Evolutionary conservation across 2,888 invertebrate genomes (phyloP).

Genomic region (Epirrhoe alternata): DNA sequence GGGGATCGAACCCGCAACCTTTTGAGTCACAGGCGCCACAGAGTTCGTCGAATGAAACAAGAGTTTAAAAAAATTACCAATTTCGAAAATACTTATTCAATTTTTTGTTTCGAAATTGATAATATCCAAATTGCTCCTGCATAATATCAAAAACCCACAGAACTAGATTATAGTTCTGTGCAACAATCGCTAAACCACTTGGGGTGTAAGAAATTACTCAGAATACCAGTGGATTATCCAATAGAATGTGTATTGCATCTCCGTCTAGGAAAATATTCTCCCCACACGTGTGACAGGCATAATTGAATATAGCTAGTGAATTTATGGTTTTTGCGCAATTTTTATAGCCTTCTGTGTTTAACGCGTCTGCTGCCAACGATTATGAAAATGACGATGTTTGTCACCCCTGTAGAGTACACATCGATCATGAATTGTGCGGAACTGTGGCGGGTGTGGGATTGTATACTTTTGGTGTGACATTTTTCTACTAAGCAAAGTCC

Average conservation of each 20-base stretch:
- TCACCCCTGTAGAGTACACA: slow-evolving; percentile 56
- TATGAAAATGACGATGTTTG: slow-evolving; percentile 71
- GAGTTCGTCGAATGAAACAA: too few relatives aligned
- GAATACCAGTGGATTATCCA: background rate
- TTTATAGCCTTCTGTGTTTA: slow-evolving; percentile 79
- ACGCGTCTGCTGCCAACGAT: slow-evolving; percentile 76
- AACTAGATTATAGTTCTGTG: too few relatives aligned
- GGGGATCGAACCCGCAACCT: too few relatives aligned
- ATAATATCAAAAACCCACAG: too few relatives aligned
- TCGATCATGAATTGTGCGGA: slow-evolving; percentile 35
- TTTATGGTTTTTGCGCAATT: slow-evolving; percentile 78
- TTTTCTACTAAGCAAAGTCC: background rate
- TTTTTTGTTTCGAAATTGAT: too few relatives aligned
- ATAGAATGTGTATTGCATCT: slow-evolving; percentile 2
- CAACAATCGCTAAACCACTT: background rate
- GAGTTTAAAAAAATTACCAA: too few relatives aligned
- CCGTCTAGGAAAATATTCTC: slow-evolving; percentile 16
- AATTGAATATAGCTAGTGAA: slow-evolving; percentile 74
- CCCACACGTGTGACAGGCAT: slow-evolving; percentile 41
- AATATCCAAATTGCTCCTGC: too few relatives aligned
- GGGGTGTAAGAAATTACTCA: background rate
- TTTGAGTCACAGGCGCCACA: too few relatives aligned
- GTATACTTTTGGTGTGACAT: slow-evolving; percentile 18
- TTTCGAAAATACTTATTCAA: too few relatives aligned
- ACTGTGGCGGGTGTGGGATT: slow-evolving; percentile 33